phyloP scores from a whole-genome alignment of 2,113 vertebrate species.

The Romanogobio albipinnatus region DNA sequence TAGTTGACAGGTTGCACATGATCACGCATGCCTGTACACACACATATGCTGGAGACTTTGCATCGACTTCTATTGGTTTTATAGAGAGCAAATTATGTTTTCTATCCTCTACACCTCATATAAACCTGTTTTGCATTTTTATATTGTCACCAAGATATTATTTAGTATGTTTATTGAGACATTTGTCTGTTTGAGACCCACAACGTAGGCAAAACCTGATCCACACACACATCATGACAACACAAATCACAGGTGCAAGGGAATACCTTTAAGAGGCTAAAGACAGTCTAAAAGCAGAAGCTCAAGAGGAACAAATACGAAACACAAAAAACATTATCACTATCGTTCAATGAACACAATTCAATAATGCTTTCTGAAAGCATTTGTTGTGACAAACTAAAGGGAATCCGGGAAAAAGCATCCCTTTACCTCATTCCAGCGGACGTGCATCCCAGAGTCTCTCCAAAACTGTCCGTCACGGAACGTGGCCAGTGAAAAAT shows the following conservation, averaged over 20 bases:
- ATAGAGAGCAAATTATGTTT: background rate
- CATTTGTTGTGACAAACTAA: conserved; percentile 1
- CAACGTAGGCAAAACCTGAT: background rate
- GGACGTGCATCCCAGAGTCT: conserved; percentile 9
- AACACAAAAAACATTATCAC: background rate
- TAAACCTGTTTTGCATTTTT: background rate
- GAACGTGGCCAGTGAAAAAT: conserved; percentile 32
- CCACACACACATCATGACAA: conserved; percentile 1
- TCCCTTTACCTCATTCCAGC: conserved; percentile 12
- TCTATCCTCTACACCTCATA: background rate
- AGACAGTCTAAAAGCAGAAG: background rate
- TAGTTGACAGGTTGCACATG: background rate
- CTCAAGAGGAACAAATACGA: background rate
- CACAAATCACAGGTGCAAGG: conserved; percentile 16
- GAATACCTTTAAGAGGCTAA: background rate
- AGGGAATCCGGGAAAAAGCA: background rate
- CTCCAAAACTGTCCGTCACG: conserved; percentile 11
- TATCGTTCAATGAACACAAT: background rate
- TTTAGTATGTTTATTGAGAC: conserved; percentile 1
- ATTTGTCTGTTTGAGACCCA: background rate
- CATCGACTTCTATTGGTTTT: background rate
- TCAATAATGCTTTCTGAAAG: background rate
- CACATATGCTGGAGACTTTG: background rate
- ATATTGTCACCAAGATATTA: background rate
- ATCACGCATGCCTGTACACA: background rate